Base-by-base conservation (phyloP, 2,113 vertebrate genomes). In the Oncorhynchus gorbuscha region DNA sequence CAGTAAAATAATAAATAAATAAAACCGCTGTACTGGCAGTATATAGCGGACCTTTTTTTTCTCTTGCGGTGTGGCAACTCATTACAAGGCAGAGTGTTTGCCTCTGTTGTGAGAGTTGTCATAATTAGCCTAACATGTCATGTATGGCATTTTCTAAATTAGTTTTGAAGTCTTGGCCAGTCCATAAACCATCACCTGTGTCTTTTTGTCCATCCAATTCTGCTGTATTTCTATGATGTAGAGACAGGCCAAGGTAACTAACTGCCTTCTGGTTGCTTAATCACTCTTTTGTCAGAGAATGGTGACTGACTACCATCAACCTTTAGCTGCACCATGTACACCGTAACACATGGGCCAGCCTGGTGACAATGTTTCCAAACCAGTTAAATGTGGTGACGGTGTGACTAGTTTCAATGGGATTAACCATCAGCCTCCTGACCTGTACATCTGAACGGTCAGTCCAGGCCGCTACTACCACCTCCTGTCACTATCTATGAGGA, bases 311-410 rank as follows among this genome's bases (percentile, higher is more conserved):
- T 1, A 18, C 51, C 16, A 5, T 18, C 16, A 1, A 14, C 51
- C 51, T 55, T 16, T 16, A 55, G 16, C 51, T 16, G 13, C 12
- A 16, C 51, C 51, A 18, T 55, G 13, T 14, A 55, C 51, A 55
- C 3, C 5, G 4, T 55, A 18, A 55, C 12, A 55, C 16, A 4
- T 5, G 14, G 16, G 12, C 51, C 51, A 5, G 16, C 51, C 51
- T 55, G 51, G 3, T 55, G 13, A 55, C 16, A 55, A 55, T 55
- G 51, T 62, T 28, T 73, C 18, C 26, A 77, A 74, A 83, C 71
- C 76, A 86, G 90, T 92, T 89, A 88, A 91, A 87, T 32, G 72
- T 77, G 84, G 83, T 83, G 78, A 84, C 86, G 85, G 81, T 76
- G 69, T 83, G 59, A 30, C 75, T 71, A 79, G 83, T 84, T 85